phyloP scores from a whole-genome alignment of 2,888 invertebrate species.

The Stenichneumon culpator region DNA sequence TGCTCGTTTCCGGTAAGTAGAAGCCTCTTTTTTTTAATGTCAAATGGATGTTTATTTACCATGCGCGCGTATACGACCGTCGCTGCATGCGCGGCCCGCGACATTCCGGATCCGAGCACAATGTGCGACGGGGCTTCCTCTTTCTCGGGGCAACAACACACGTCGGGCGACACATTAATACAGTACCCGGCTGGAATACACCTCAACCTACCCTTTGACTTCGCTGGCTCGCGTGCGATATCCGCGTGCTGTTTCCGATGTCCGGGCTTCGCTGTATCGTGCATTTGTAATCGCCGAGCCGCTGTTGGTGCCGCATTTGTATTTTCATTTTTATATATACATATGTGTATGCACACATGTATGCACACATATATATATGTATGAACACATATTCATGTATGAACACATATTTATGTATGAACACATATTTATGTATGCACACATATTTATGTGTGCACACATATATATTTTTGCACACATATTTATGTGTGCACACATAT shows the following conservation, averaged over 20 bases:
- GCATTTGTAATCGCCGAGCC: slow-evolving; percentile 16
- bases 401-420: too few relatives aligned
- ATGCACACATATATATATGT: too few relatives aligned
- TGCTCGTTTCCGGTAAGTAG: too few relatives aligned
- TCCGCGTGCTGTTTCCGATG: slow-evolving; percentile 14
- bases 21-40: too few relatives aligned
- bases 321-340: slow-evolving; percentile 6
- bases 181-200: background rate
- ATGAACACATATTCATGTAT: too few relatives aligned
- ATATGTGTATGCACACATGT: too few relatives aligned
- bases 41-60: background rate
- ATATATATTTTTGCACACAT: too few relatives aligned
- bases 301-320: background rate
- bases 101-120: slow-evolving; percentile 3
- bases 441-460: too few relatives aligned
- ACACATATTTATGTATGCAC: too few relatives aligned
- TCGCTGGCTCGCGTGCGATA: slow-evolving; percentile 13
- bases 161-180: slow-evolving; percentile 11
- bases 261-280: background rate
- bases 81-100: background rate
- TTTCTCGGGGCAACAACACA: slow-evolving; percentile 36
- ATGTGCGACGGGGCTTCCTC: slow-evolving; percentile 37
- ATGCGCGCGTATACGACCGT: background rate
- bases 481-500: background rate
- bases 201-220: slow-evolving; percentile 15